Conservation (phyloP, 1,140 invertebrate genomes). For the Capitella teleta region DNA sequence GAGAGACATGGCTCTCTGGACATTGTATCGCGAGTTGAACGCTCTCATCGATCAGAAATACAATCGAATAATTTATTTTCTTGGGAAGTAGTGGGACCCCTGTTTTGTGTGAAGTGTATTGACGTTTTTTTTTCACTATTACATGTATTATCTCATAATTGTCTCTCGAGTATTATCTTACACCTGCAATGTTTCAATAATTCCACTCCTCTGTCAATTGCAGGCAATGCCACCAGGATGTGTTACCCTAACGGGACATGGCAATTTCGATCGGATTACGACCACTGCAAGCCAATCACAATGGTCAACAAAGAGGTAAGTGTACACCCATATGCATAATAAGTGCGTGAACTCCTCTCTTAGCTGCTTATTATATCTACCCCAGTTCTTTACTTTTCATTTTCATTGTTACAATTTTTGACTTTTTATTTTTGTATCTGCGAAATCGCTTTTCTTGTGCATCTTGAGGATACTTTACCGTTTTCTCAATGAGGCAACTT, state of each 20-base stretch:
- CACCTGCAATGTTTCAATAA: not conserved
- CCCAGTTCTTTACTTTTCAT: too few species aligned
- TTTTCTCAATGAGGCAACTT: too few species aligned
- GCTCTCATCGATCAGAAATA: not conserved
- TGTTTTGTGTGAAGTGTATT: not conserved
- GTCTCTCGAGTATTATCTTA: not conserved
- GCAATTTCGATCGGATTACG: slow-evolving; percentile 57
- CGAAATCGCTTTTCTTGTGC: too few species aligned
- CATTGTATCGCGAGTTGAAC: too few species aligned
- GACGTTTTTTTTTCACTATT: not conserved
- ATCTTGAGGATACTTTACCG: too few species aligned
- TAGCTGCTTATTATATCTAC: too few species aligned
- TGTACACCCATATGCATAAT: too few species aligned
- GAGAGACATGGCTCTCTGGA: too few species aligned
- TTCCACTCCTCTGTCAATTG: slow-evolving; percentile 14
- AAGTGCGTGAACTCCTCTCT: too few species aligned
- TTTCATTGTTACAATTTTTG: too few species aligned
- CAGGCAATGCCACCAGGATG: slow-evolving; percentile 62
- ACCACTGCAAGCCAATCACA: slow-evolving; percentile 43
- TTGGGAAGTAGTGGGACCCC: not conserved
- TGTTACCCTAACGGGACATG: slow-evolving; percentile 59
- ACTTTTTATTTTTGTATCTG: too few species aligned
- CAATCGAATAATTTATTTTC: not conserved
- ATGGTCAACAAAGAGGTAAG: slow-evolving; percentile 10
- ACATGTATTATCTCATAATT: not conserved